A percentile compares a stretch with the other conserved stretches of the same genome.
phyloP scores from a whole-genome alignment of 2,797 vertebrate species.

The Urophycis tenuis region DNA sequence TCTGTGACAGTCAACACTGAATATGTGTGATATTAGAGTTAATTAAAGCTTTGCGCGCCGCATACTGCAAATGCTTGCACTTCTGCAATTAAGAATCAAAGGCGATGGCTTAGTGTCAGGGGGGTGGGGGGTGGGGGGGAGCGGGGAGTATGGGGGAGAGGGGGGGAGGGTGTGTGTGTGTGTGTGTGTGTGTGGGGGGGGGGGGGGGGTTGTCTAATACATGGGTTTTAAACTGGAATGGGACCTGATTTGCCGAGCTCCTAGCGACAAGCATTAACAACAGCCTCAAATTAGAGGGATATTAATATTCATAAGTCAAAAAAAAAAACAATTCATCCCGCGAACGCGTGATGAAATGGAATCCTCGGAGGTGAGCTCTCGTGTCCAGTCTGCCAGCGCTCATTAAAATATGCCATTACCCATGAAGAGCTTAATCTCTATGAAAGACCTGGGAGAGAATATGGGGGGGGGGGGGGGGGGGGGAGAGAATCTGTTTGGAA shows the following conservation, averaged over 20 bases:
- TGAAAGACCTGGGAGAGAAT: slow-evolving; percentile 53
- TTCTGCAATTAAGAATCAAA: slow-evolving; percentile 85
- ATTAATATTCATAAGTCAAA: slow-evolving; percentile 84
- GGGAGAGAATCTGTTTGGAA: slow-evolving; percentile 54
- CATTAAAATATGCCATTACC: slow-evolving; percentile 80
- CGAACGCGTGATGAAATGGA: slow-evolving; percentile 76
- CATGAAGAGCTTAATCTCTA: slow-evolving; percentile 76
- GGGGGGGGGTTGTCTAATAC: slow-evolving; percentile 78
- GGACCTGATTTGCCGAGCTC: slow-evolving; percentile 78
- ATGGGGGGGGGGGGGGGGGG: too few species aligned
- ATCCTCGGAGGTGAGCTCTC: slow-evolving; percentile 74
- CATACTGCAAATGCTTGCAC: slow-evolving; percentile 77
- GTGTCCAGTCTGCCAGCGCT: slow-evolving; percentile 67
- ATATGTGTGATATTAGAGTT: slow-evolving; percentile 81
- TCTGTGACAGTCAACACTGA: slow-evolving; percentile 77
- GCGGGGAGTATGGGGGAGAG: slow-evolving; percentile 31
- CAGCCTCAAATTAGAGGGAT: slow-evolving; percentile 79
- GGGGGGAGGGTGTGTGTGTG: too few species aligned
- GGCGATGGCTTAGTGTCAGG: slow-evolving; percentile 81
- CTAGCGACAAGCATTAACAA: slow-evolving; percentile 83
- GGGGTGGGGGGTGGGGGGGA: slow-evolving; percentile 58
- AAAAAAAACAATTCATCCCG: slow-evolving; percentile 75
- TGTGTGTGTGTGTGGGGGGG: slow-evolving; percentile 50
- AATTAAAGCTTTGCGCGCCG: slow-evolving; percentile 83
- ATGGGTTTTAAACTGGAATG: slow-evolving; percentile 76